These are phyloP conservation scores for Euwallacea similis DNA, from an alignment of 1,140 invertebrate genomes.

Conservation along the genomic window DNA sequence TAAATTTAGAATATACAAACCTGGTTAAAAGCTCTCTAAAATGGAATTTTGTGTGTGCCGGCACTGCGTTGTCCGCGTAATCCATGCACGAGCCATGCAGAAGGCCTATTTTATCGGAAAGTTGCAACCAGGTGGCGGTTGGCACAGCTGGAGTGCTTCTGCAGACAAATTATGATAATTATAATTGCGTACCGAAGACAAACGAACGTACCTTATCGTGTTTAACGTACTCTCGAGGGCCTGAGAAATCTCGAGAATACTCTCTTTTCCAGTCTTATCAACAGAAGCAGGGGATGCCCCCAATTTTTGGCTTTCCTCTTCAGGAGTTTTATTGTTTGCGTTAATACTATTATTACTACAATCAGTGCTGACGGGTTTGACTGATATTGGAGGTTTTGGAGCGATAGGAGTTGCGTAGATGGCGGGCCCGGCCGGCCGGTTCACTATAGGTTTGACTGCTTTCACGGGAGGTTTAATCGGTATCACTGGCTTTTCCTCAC, in stretches of 20 bases:
- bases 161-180: neutral
- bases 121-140: conserved; percentile 74
- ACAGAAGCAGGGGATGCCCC: conserved; percentile 52
- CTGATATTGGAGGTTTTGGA: conserved; percentile 59
- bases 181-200: neutral
- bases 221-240: conserved; percentile 68
- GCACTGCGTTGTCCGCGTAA: conserved; percentile 71
- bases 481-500: conserved; percentile 71
- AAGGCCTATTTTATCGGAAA: conserved; percentile 80
- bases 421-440: conserved; percentile 53
- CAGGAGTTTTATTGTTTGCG: conserved; percentile 24
- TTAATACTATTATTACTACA: neutral
- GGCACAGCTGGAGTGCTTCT: conserved; percentile 56
- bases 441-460: conserved; percentile 58
- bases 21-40: conserved; percentile 80
- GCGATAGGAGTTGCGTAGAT: conserved; percentile 68
- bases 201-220: conserved; percentile 54
- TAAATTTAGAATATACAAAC: neutral
- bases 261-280: conserved; percentile 59
- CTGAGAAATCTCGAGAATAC: conserved; percentile 69
- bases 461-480: conserved; percentile 67
- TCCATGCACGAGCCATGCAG: conserved; percentile 76
- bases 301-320: conserved; percentile 50
- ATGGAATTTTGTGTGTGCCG: conserved; percentile 86
- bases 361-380: conserved; percentile 61